Percentiles rank a stretch among this genome's conserved stretches.
phyloP scores from a whole-genome alignment of 35 echinoderm and acorn worm genomes.

The Apostichopus californicus region DNA sequence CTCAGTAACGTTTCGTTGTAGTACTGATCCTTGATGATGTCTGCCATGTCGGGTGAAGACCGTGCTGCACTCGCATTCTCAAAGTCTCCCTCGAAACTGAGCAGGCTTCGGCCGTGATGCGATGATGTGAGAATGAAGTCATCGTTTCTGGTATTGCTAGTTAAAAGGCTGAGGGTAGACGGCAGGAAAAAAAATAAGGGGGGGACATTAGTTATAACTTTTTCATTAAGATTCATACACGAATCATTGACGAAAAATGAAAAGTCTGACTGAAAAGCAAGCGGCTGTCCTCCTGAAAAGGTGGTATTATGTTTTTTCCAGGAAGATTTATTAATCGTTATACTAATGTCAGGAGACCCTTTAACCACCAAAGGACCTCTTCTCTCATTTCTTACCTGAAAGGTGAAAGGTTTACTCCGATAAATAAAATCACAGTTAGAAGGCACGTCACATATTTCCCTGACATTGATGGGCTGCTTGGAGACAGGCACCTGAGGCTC shows the following conservation, averaged over 20 bases:
- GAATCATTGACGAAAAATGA: background rate
- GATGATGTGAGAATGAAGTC: conserved; percentile 15
- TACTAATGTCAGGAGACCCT: no score
- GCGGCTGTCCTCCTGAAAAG: no score
- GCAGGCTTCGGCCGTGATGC: conserved; percentile 52
- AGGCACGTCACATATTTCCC: conserved; percentile 67
- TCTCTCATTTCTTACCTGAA: conserved; percentile 63
- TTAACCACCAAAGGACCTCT: no score
- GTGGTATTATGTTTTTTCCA: no score
- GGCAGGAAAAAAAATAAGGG: background rate
- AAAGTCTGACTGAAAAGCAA: no score
- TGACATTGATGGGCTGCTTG: background rate
- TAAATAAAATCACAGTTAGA: conserved; percentile 74
- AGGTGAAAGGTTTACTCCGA: conserved; percentile 88
- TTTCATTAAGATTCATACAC: background rate
- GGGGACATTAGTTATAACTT: background rate
- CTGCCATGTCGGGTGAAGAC: background rate
- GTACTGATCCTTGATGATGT: conserved; percentile 44
- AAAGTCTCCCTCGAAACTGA: conserved; percentile 45
- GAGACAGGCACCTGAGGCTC: background rate
- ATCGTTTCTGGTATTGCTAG: background rate
- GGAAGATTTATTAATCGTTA: no score
- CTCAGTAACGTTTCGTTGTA: conserved; percentile 44
- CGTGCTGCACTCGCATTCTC: background rate
- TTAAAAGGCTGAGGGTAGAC: background rate